A percentile compares a stretch with the other conserved stretches of the same genome.
phyloP scores from a whole-genome alignment of 2,113 vertebrate genomes.

The Puntigrus tetrazona region DNA sequence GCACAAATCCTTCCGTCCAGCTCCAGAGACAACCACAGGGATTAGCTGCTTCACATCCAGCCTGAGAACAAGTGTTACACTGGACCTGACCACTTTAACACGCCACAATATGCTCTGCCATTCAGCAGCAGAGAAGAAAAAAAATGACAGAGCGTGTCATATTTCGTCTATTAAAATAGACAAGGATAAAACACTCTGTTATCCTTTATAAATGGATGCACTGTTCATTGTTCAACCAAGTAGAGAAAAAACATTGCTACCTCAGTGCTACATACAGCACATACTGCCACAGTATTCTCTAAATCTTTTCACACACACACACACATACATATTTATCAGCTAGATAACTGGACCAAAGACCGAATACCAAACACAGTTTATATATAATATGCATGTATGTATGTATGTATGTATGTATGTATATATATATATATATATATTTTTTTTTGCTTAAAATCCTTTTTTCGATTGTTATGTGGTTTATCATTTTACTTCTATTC shows the following conservation, averaged over 20 bases:
- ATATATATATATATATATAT: too few species aligned
- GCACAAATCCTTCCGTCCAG: conserved; percentile 45
- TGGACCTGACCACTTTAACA: not conserved
- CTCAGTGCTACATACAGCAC: not conserved
- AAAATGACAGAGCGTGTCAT: not conserved
- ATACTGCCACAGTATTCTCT: not conserved
- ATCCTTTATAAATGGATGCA: not conserved
- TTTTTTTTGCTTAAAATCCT: too few species aligned
- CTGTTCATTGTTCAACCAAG: not conserved
- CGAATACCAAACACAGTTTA: too few species aligned
- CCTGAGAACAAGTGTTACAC: conserved; percentile 16
- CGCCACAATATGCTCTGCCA: not conserved
- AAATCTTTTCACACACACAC: not conserved
- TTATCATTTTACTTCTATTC: too few species aligned
- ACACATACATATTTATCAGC: too few species aligned
- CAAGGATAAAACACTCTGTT: not conserved
- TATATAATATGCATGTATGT: too few species aligned
- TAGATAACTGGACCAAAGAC: too few species aligned
- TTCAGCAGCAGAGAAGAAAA: not conserved
- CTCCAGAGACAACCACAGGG: conserved; percentile 42
- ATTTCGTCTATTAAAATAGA: conserved; percentile 7
- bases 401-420: too few species aligned
- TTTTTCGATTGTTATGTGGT: too few species aligned
- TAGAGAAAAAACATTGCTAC: not conserved
- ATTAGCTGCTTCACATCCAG: conserved; percentile 34